These are phyloP conservation scores for Melanargia galathea DNA, from an alignment of 2,888 invertebrate species.

Conservation along the genomic window DNA sequence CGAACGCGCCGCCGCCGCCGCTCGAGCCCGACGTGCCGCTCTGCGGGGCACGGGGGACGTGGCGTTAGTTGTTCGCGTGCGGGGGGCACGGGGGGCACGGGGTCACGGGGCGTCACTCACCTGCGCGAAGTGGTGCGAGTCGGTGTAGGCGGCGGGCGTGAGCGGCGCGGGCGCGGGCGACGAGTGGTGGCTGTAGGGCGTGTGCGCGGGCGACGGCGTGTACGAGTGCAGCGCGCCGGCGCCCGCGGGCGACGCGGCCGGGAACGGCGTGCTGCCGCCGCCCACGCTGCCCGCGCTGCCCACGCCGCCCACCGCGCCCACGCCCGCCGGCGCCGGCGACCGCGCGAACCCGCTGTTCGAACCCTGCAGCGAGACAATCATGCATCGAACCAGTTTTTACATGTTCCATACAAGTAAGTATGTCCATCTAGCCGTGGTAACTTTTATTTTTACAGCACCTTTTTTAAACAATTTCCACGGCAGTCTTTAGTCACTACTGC, in stretches of 20 bases:
- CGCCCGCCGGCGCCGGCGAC: slow-evolving; percentile 44
- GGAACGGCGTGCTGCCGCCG: slow-evolving; percentile 55
- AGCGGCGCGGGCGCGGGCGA: slow-evolving; percentile 64
- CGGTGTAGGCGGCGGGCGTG: slow-evolving; percentile 53
- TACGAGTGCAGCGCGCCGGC: slow-evolving; percentile 57
- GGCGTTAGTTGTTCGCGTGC: too few relatives aligned
- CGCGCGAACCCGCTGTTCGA: slow-evolving; percentile 54
- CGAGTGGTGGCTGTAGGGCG: slow-evolving; percentile 75
- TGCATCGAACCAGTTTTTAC: too few relatives aligned
- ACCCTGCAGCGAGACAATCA: background rate
- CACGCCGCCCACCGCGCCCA: slow-evolving; percentile 38
- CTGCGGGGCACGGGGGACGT: too few relatives aligned
- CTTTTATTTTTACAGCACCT: too few relatives aligned
- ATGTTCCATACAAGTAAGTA: too few relatives aligned
- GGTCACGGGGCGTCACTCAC: background rate
- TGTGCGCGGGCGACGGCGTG: slow-evolving; percentile 74
- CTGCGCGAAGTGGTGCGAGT: slow-evolving; percentile 48
- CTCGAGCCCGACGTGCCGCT: slow-evolving; percentile 47
- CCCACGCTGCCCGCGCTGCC: slow-evolving; percentile 39
- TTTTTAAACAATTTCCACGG: too few relatives aligned
- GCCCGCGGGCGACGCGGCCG: slow-evolving; percentile 60
- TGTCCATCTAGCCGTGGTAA: too few relatives aligned
- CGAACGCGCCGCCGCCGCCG: slow-evolving; percentile 59
- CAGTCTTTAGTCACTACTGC: too few relatives aligned
- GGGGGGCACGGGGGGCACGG: too few relatives aligned